Evolutionary conservation across 2,888 invertebrate species (phyloP).

Genomic region (Tiliacea aurago): DNA sequence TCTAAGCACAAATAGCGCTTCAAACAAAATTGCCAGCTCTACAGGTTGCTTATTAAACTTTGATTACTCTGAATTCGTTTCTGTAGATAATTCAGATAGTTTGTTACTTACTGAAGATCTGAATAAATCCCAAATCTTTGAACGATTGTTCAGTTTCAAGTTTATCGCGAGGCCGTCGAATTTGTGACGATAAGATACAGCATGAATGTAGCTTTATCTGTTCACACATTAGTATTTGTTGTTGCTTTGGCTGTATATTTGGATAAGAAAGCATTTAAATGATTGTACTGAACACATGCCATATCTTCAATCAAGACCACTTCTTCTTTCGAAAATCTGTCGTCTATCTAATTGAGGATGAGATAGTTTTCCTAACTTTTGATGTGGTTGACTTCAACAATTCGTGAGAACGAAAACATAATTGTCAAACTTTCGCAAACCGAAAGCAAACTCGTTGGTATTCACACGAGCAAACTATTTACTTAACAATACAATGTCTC

Average conservation of each 20-base stretch:
- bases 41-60: conserved; percentile 5
- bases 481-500: conserved; percentile 59
- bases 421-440: conserved; percentile 50
- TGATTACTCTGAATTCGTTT: conserved; percentile 15
- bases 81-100: conserved; percentile 18
- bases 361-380: conserved; percentile 9
- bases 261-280: conserved; percentile 21
- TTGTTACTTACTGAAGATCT: background rate
- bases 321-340: conserved; percentile 6
- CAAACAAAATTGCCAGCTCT: no score
- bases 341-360: background rate
- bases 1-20: conserved; percentile 13
- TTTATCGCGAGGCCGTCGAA: conserved; percentile 55
- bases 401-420: conserved; percentile 37
- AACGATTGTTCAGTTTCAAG: conserved; percentile 51
- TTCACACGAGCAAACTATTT: conserved; percentile 60
- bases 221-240: conserved; percentile 23
- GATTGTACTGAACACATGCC: background rate
- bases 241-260: conserved; percentile 8
- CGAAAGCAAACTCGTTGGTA: conserved; percentile 53
- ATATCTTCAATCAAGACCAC: conserved; percentile 1
- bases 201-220: conserved; percentile 45
- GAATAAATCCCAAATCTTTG: conserved; percentile 26
- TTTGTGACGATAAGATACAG: conserved; percentile 58
- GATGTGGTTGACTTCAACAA: background rate